A percentile compares a stretch with the other conserved stretches of the same genome.
These are phyloP conservation scores for Brenthis ino DNA, from an alignment of 2,888 invertebrate genomes.

Conservation along the genomic window DNA sequence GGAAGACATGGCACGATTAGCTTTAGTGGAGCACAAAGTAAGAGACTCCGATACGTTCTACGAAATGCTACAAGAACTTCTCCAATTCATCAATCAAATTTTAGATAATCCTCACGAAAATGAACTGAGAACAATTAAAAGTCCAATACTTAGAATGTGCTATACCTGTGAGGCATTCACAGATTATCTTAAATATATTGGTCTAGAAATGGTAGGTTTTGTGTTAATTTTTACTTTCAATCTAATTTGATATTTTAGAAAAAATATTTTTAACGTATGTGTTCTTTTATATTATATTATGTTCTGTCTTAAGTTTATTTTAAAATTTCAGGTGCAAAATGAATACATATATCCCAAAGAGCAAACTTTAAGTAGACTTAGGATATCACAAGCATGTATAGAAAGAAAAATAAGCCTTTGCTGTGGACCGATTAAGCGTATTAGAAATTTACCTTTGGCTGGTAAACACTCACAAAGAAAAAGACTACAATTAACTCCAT, in stretches of 20 bases:
- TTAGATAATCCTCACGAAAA: constrained; percentile 69
- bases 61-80: constrained; percentile 62
- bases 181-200: constrained; percentile 70
- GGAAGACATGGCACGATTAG: constrained; percentile 75
- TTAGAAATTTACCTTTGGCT: neutral
- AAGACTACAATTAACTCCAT: constrained; percentile 56
- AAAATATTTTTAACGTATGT: neutral
- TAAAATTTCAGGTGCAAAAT: constrained; percentile 52
- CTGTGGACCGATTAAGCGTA: constrained; percentile 49
- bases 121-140: constrained; percentile 57
- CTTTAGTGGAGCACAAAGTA: constrained; percentile 68
- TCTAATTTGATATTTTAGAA: neutral
- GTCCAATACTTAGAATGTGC: constrained; percentile 53
- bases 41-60: constrained; percentile 57
- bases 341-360: constrained; percentile 59
- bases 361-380: constrained; percentile 56
- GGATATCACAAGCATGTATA: constrained; percentile 63
- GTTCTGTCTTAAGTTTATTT: constrained; percentile 14
- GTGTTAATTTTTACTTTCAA: neutral
- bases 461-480: constrained; percentile 24
- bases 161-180: constrained; percentile 54
- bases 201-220: constrained; percentile 61
- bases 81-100: constrained; percentile 58
- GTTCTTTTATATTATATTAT: neutral
- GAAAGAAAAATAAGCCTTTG: constrained; percentile 68